Percentiles rank a stretch among this genome's conserved stretches.
phyloP scores from a whole-genome alignment of 2,113 vertebrate species.

The Carlito syrichta region DNA sequence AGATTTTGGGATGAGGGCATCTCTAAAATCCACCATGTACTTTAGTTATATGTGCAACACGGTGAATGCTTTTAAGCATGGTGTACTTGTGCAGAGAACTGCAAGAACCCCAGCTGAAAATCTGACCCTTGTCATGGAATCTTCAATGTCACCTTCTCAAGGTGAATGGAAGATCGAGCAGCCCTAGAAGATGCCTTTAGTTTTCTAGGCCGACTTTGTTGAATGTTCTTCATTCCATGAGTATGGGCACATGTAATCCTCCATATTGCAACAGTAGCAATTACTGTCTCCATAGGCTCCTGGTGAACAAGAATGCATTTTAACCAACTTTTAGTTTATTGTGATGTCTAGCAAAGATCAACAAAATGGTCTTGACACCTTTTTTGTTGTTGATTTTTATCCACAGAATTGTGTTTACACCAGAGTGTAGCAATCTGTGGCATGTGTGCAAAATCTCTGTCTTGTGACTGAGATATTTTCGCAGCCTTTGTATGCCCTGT shows the following conservation, averaged over 20 bases:
- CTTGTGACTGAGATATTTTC: neutral
- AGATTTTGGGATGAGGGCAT: neutral
- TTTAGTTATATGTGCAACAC: neutral
- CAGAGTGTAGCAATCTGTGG: neutral
- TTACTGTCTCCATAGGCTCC: neutral
- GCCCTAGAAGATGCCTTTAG: neutral
- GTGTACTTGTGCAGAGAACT: neutral
- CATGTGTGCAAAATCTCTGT: neutral
- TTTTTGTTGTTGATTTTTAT: neutral
- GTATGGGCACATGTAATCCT: neutral
- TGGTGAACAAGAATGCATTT: neutral
- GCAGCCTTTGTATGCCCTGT: neutral
- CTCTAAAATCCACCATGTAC: neutral
- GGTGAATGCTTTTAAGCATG: neutral
- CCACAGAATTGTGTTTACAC: neutral
- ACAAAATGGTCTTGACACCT: neutral
- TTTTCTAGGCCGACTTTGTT: neutral
- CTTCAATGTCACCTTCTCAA: neutral
- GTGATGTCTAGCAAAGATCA: neutral
- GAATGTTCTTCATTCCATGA: neutral
- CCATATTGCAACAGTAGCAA: neutral
- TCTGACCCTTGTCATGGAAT: neutral
- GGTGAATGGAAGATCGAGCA: neutral
- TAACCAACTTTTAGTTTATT: neutral
- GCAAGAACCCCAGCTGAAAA: neutral